Conservation (phyloP, 2,113 vertebrate genomes). For the Cryptotis parvus region DNA sequence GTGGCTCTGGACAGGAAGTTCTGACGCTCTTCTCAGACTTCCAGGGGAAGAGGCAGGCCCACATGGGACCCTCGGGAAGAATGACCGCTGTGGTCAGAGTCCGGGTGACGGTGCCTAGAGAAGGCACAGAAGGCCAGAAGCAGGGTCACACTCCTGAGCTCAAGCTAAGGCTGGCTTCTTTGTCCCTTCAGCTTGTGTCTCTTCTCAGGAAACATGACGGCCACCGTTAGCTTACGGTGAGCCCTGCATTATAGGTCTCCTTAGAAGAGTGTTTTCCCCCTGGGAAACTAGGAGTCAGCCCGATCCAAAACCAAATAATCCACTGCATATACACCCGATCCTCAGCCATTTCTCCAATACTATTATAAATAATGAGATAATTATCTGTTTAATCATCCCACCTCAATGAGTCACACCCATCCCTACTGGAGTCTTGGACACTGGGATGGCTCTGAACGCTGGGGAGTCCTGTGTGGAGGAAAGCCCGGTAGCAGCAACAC, state of each 20-base stretch:
- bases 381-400: background rate
- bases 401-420: background rate
- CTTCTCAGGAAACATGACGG: constrained; percentile 19
- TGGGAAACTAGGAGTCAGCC: background rate
- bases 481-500: background rate
- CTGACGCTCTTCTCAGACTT: constrained; percentile 10
- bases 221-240: background rate
- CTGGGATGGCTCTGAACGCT: background rate
- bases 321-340: background rate
- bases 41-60: background rate
- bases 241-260: constrained; percentile 14
- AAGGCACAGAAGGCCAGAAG: background rate
- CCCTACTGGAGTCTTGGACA: background rate
- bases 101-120: rapidly evolving
- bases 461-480: rapidly evolving
- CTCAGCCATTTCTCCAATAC: background rate
- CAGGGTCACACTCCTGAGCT: background rate
- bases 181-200: background rate
- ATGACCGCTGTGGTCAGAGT: background rate
- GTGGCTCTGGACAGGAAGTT: background rate
- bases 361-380: background rate
- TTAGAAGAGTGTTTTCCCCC: constrained; percentile 33
- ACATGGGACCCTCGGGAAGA: background rate
- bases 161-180: background rate
- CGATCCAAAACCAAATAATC: background rate